Base-by-base conservation (phyloP, 2,797 vertebrate species). In the Microctenopoma lineatum region DNA sequence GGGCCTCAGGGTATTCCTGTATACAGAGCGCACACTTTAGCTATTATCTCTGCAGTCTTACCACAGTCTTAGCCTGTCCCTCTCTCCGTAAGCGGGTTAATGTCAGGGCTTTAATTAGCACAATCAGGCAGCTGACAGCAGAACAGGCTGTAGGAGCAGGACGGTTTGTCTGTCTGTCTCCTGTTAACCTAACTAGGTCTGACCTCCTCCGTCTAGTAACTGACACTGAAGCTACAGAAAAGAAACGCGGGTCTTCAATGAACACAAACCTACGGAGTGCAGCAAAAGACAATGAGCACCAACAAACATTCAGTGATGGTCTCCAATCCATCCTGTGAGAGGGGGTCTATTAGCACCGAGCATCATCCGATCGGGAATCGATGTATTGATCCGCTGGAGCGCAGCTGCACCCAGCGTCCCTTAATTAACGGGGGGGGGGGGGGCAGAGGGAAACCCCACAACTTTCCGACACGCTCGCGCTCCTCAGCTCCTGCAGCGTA, bases 21-120 rank as follows among this genome's bases (percentile, higher is more conserved):
- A 4, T 27, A 21, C 21, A 21, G 21, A 21, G 21, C 21, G 36
- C 4, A 64, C 45, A 52, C 38, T 7, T 11, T 16, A 51, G 38
- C 38, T 4, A 12, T 8, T 6, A 9, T 36, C 34, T 36, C 34
- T 36, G 34, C 5, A 7, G 34, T 68, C 53, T 45, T 61, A 63
- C 80, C 70, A 45, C 70, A 77, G 72, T 75, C 77, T 77, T 80
- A 84, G 77, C 55, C 60, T 78, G 82, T 72, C 73, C 79, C 77
- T 84, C 82, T 87, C 83, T 78, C 7, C 52, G 83, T 93, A 90
- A 94, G 92, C 89, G 88, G 90, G 91, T 93, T 85, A 73, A 89
- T 89, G 64, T 76, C 61, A 65, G 66, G 58, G 77, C 87, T 92
- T 90, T 92, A 93, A 92, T 93, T 92, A 90, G 89, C 89, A 77